A percentile compares a stretch with the other conserved stretches of the same genome.
phyloP scores from a whole-genome alignment of 2,113 vertebrate genomes.

The Baryphthengus martii region DNA sequence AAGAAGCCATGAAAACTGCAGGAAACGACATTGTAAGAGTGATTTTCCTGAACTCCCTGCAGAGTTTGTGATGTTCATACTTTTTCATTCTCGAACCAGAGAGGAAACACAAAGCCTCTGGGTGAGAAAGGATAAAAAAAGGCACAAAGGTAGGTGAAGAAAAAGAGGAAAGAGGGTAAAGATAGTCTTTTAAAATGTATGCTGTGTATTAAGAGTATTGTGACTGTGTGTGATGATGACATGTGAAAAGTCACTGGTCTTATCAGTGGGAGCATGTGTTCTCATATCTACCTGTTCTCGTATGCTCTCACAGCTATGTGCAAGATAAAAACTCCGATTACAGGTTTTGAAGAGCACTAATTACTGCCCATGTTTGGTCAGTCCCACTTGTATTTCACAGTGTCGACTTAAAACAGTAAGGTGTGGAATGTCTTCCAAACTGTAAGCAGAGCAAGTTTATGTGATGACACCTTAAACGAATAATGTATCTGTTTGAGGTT shows the following conservation, averaged over 20 bases:
- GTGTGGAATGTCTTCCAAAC: neutral
- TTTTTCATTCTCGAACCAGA: neutral
- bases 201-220: neutral
- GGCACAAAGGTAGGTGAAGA: neutral
- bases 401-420: neutral
- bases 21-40: neutral
- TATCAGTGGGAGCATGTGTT: neutral
- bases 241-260: neutral
- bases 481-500: neutral
- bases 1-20: conserved; percentile 8
- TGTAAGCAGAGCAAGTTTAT: neutral
- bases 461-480: neutral
- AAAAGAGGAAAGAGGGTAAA: neutral
- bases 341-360: neutral
- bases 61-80: neutral
- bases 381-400: neutral
- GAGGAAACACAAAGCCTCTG: neutral
- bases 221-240: neutral
- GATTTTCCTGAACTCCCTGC: conserved; percentile 3
- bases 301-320: neutral
- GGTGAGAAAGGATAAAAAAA: conserved; percentile 1
- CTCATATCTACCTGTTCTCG: neutral
- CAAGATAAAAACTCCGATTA: neutral
- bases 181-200: neutral
- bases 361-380: neutral